These are phyloP conservation scores for Plebejus anna DNA, from an alignment of 2,888 invertebrate genomes.

Conservation along the genomic window DNA sequence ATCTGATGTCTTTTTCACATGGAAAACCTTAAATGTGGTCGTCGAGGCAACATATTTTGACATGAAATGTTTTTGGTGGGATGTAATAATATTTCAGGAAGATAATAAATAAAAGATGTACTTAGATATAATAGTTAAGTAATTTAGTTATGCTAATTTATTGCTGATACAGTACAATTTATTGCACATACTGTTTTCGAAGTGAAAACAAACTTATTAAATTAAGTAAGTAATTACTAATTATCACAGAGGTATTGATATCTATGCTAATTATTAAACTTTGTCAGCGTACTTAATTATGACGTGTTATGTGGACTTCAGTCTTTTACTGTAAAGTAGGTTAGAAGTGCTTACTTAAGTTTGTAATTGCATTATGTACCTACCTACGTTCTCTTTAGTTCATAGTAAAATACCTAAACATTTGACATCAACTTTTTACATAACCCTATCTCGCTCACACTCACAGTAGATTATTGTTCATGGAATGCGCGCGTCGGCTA, in stretches of 20 bases:
- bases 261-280: too few relatives aligned
- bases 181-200: neutral
- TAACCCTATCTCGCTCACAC: slow-evolving; percentile 66
- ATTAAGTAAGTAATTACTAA: too few relatives aligned
- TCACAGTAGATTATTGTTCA: slow-evolving; percentile 67
- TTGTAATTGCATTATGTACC: slow-evolving; percentile 72
- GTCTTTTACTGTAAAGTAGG: slow-evolving; percentile 55
- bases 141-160: neutral
- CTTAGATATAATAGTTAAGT: too few relatives aligned
- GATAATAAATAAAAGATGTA: neutral
- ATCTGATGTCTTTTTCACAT: too few relatives aligned
- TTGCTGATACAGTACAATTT: neutral
- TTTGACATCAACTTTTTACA: slow-evolving; percentile 76
- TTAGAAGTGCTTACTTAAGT: slow-evolving; percentile 69
- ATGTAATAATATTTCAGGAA: neutral
- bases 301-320: too few relatives aligned
- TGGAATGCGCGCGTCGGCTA: slow-evolving; percentile 78
- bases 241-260: too few relatives aligned
- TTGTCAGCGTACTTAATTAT: too few relatives aligned
- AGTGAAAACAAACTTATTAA: slow-evolving; percentile 4
- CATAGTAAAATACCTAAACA: slow-evolving; percentile 77
- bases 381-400: slow-evolving; percentile 69
- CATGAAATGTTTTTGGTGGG: too few relatives aligned
- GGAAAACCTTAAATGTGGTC: too few relatives aligned
- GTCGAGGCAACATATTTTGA: too few relatives aligned